phyloP scores from a whole-genome alignment of 2,797 vertebrate species.

The Danio jaintianensis region DNA sequence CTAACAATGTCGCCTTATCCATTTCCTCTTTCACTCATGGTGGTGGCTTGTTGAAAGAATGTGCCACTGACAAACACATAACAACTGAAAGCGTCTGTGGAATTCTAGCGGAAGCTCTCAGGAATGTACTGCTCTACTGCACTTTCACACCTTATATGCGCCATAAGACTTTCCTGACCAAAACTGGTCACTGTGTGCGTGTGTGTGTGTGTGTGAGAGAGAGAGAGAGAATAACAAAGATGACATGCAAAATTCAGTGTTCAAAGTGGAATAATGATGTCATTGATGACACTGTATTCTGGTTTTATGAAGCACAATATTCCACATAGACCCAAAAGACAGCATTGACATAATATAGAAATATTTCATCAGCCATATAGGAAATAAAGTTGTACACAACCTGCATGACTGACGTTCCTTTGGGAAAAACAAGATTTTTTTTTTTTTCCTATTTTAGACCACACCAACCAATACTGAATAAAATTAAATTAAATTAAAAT shows the following conservation, averaged over 20 bases:
- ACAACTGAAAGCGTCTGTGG: constrained; percentile 44
- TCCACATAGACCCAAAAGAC: not conserved
- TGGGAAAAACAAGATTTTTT: too few species aligned
- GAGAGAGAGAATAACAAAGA: not conserved
- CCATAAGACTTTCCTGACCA: constrained; percentile 40
- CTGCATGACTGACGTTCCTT: too few species aligned
- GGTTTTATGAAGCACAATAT: not conserved
- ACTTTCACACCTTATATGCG: constrained; percentile 55
- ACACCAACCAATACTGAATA: too few species aligned
- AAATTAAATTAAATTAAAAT: too few species aligned
- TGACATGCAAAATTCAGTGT: not conserved
- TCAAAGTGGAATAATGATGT: not conserved
- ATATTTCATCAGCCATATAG: not conserved
- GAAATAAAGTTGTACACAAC: too few species aligned
- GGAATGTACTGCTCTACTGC: constrained; percentile 35
- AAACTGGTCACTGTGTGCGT: constrained; percentile 40
- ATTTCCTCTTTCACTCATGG: constrained; percentile 62
- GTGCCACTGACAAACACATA: constrained; percentile 64
- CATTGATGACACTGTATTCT: not conserved
- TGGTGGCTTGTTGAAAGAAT: constrained; percentile 65
- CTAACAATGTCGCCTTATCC: constrained; percentile 68
- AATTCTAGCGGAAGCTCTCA: constrained; percentile 61
- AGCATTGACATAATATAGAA: not conserved
- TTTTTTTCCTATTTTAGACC: not conserved
- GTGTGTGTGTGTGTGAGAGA: not conserved